Evolutionary conservation across 2,113 vertebrate species (phyloP).

Genomic region (Ranitomeya variabilis): DNA sequence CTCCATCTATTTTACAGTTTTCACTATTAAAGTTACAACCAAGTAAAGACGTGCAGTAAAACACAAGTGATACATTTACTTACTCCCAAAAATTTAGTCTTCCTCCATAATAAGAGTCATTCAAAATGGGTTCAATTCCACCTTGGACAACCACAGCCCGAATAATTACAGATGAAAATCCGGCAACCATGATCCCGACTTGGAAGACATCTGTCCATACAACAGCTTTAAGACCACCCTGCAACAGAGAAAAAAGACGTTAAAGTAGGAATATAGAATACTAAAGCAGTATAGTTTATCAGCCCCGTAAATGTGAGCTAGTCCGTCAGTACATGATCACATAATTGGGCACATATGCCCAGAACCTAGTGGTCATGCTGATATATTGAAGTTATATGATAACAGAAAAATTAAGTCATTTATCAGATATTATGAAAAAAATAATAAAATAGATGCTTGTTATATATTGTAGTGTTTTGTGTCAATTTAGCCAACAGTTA

Average conservation of each 20-base stretch:
- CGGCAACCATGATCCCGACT: constrained; percentile 85
- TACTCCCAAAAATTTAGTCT: constrained; percentile 88
- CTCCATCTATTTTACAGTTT: neutral
- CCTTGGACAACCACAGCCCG: constrained; percentile 75
- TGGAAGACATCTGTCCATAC: constrained; percentile 94
- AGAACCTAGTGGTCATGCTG: neutral
- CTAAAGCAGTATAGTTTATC: neutral
- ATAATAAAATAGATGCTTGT: neutral
- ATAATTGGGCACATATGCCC: neutral
- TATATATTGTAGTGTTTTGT: neutral
- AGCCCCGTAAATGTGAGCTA: neutral
- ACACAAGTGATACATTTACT: constrained; percentile 65
- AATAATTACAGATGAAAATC: constrained; percentile 83
- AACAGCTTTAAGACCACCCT: constrained; percentile 91
- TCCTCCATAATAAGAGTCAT: constrained; percentile 78
- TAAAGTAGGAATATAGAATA: neutral
- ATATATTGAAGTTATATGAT: neutral
- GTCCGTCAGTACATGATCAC: neutral
- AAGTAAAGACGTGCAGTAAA: neutral
- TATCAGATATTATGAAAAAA: neutral
- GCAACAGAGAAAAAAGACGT: constrained; percentile 52
- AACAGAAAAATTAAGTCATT: neutral
- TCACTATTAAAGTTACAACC: neutral
- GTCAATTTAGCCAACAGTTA: neutral
- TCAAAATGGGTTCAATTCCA: constrained; percentile 75